Evolutionary conservation across 2,888 invertebrate genomes (phyloP), one percentile per base, ranked within the genome.

Genomic region (Ptychoptera contaminata): DNA sequence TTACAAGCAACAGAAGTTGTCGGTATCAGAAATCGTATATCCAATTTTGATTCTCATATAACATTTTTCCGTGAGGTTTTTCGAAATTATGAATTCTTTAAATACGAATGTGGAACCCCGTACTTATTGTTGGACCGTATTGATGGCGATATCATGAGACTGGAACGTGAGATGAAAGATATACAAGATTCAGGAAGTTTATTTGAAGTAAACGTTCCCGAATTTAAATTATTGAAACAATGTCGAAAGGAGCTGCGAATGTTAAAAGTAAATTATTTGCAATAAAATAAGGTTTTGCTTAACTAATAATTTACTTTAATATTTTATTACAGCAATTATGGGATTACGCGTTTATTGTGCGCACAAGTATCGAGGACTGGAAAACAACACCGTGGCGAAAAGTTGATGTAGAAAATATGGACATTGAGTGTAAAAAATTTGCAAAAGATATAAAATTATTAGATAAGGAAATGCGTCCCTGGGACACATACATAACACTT

Each of bases 321-420:
- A 30, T 30, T 30, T 9, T 30, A 30, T 30, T 30, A 11, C 60
- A 91, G 79, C 87, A 90, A 76, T 73, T 96, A 10, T 96, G 96
- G 96, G 94, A 96, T 67, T 93, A 94, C 60, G 82, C 86, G 9
- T 75, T 76, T 57, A 88, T 93, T 52, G 92, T 96, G 2, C 78
- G 79, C 52, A 86, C 88, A 4, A 84, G 87, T 57, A 88, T 96
- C 47, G 86, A 91, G 56, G 91, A 93, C 59, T 96, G 96, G 96
- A 94, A 94, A 65, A 91, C 86, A 1, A 94, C 94, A 0, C 88
- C 90, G 0, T 96, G 96, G 96, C 76, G 88, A 46, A 88, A 92
- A 62, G 92, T 96, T 48, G 93, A 96, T 59, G 93, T 94, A 36
- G 96, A 96, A 67, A 92, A 93, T 58, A 94, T 96, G 93, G 96